Evolutionary conservation across 1,140 invertebrate genomes (phyloP).

Genomic region (Parasteatoda tepidariorum): DNA sequence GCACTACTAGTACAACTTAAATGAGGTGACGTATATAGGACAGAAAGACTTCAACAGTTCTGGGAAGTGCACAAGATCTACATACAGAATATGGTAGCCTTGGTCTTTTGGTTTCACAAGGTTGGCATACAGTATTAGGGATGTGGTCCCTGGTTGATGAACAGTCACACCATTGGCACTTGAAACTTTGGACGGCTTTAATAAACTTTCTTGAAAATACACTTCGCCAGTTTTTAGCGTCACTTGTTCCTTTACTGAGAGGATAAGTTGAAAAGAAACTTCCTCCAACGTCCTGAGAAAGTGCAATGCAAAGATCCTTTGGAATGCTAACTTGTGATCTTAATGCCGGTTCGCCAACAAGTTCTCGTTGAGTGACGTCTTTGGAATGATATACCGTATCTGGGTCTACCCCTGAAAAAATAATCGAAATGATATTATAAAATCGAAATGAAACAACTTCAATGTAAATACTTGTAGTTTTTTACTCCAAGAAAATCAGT

Average conservation of each 20-base stretch:
- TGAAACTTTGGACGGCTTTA: slow-evolving; percentile 13
- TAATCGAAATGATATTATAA: too few relatives aligned
- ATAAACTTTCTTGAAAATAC: slow-evolving; percentile 46
- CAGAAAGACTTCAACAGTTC: slow-evolving; percentile 38
- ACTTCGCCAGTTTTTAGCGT: slow-evolving; percentile 50
- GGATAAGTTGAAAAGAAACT: slow-evolving; percentile 51
- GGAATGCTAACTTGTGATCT: slow-evolving; percentile 52
- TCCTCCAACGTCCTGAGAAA: slow-evolving; percentile 56
- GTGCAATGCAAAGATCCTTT: slow-evolving; percentile 55
- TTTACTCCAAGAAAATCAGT: too few relatives aligned
- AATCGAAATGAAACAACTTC: too few relatives aligned
- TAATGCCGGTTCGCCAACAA: slow-evolving; percentile 43
- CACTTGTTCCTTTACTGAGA: slow-evolving; percentile 6
- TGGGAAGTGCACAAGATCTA: slow-evolving; percentile 38
- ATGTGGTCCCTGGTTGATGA: slow-evolving; percentile 42
- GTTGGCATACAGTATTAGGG: slow-evolving; percentile 46
- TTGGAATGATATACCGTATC: slow-evolving; percentile 53
- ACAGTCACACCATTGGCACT: slow-evolving; percentile 47
- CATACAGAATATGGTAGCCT: slow-evolving; percentile 54
- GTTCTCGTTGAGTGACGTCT: slow-evolving; percentile 48
- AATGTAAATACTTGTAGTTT: too few relatives aligned
- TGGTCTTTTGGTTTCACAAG: slow-evolving; percentile 39
- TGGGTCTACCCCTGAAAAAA: slow-evolving; percentile 46
- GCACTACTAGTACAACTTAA: neutral
- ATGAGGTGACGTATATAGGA: slow-evolving; percentile 33